Evolutionary conservation across 2,113 vertebrate species (phyloP), one percentile per base, ranked within the genome.

Genomic region (Pongo abelii): DNA sequence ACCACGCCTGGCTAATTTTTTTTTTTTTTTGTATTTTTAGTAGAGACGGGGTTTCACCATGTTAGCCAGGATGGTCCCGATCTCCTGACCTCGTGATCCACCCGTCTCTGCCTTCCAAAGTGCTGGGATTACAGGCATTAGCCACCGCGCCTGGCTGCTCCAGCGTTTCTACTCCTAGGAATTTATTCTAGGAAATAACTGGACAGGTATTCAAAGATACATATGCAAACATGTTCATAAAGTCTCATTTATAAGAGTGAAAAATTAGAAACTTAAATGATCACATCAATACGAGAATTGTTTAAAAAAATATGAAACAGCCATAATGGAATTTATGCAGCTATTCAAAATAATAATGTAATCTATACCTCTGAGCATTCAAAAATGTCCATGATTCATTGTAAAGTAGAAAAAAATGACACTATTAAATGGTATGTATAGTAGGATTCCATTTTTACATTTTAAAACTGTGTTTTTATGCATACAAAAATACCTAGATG

Each of bases 301-400:
- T 84, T 92, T 18, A 14, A 80, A 88, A 78, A 91, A 64, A 87
- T 75, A 87, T 81, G 55, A 5, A 9, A 91, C 4, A 95, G 8
- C 8, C 38, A 35, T 67, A 94, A 88, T 91, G 35, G n/a, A 95
- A 92, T 88, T 67, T 88, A 94, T 46, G 13, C n/a, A 91, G 13
- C 43, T 81, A 72, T 79, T 89, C 38, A 92, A 74, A 89, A 8
- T 67, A 80, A 94, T 81, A 89, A 78, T 25, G 67, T 81, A 75
- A 97, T 64, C 50, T 78, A 64, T 89, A 77, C 40, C 52, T 90
- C 70, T 75, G 3, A 85, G 75, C 27, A 67, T 69, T 89, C 12
- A 85, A 92, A 96, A 92, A 86, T 86, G 50, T 61, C 30, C 12
- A 89, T 14, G 18, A 94, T 94, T 57, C 72, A 74, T 85, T 38